Evolutionary conservation across 1,140 invertebrate species (phyloP).

Genomic region (Plodia interpunctella): DNA sequence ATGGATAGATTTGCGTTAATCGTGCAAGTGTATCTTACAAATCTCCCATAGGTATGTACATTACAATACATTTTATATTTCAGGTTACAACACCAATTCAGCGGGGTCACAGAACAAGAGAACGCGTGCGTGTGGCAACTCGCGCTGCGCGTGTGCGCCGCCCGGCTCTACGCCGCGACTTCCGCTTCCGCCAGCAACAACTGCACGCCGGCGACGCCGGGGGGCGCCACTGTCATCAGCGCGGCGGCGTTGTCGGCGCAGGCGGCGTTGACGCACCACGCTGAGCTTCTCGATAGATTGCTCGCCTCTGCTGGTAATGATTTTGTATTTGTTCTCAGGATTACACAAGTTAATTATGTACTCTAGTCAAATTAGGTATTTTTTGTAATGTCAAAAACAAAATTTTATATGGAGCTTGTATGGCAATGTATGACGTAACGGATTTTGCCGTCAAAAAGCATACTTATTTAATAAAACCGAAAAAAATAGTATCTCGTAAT

Average conservation of each 20-base stretch:
- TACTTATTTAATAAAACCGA: too few relatives aligned
- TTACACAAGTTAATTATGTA: too few relatives aligned
- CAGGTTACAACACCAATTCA: conserved; percentile 89
- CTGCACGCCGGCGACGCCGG: conserved; percentile 5
- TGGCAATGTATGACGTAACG: too few relatives aligned
- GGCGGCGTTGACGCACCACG: conserved; percentile 64
- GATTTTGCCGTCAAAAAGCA: too few relatives aligned
- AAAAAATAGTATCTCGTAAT: too few relatives aligned
- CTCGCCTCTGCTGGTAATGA: conserved; percentile 29
- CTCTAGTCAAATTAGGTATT: too few relatives aligned
- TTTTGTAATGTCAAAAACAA: too few relatives aligned
- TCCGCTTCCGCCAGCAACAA: conserved; percentile 31
- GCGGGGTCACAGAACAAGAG: conserved; percentile 85
- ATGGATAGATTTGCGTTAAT: too few relatives aligned
- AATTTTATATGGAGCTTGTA: too few relatives aligned
- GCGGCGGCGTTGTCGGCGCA: conserved; percentile 52
- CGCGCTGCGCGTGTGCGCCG: conserved; percentile 88
- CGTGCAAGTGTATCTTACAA: too few relatives aligned
- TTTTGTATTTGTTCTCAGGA: not conserved
- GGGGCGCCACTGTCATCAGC: conserved; percentile 7
- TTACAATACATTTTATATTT: too few relatives aligned
- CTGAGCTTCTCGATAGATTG: conserved; percentile 60
- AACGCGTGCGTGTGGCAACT: conserved; percentile 88
- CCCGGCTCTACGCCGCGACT: conserved; percentile 82
- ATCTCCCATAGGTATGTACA: too few relatives aligned